These are phyloP conservation scores for Triops cancriformis DNA, from an alignment of 1,140 invertebrate species.

Conservation along the genomic window DNA sequence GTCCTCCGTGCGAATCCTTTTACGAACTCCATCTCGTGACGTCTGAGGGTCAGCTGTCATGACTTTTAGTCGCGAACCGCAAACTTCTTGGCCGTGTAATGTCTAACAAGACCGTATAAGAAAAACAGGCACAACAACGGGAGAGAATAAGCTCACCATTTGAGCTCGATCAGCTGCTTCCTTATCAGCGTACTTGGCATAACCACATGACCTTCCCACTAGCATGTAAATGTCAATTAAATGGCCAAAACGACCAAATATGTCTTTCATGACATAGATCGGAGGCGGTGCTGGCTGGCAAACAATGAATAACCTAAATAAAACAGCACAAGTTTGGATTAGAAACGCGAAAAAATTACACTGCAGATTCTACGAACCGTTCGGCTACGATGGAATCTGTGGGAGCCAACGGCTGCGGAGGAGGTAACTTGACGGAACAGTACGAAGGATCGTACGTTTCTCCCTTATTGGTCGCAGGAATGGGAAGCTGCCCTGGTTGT, in stretches of 20 bases:
- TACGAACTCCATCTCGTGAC: slow-evolving; percentile 25
- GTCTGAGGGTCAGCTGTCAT: slow-evolving; percentile 70
- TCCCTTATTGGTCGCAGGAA: slow-evolving; percentile 17
- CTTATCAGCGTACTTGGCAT: slow-evolving; percentile 74
- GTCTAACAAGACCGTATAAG: slow-evolving; percentile 39
- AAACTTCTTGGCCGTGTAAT: slow-evolving; percentile 72
- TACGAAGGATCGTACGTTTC: slow-evolving; percentile 44
- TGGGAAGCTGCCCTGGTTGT: neutral
- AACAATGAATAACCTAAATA: slow-evolving; percentile 58
- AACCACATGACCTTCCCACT: slow-evolving; percentile 81
- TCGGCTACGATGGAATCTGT: slow-evolving; percentile 60
- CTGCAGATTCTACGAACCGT: slow-evolving; percentile 39
- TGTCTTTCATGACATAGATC: slow-evolving; percentile 68
- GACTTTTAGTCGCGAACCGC: slow-evolving; percentile 73
- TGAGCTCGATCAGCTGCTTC: slow-evolving; percentile 71
- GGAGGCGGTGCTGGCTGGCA: slow-evolving; percentile 71
- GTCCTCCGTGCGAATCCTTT: slow-evolving; percentile 28
- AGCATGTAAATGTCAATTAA: slow-evolving; percentile 84
- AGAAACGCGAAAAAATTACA: neutral
- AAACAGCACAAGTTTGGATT: neutral
- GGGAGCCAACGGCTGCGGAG: slow-evolving; percentile 59
- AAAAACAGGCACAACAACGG: neutral
- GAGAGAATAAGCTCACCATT: slow-evolving; percentile 41
- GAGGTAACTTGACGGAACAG: slow-evolving; percentile 60
- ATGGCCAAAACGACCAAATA: slow-evolving; percentile 86